Evolutionary conservation across 2,797 vertebrate species (phyloP), one percentile per base, ranked within the genome.

Genomic region (Labeo calbasu): DNA sequence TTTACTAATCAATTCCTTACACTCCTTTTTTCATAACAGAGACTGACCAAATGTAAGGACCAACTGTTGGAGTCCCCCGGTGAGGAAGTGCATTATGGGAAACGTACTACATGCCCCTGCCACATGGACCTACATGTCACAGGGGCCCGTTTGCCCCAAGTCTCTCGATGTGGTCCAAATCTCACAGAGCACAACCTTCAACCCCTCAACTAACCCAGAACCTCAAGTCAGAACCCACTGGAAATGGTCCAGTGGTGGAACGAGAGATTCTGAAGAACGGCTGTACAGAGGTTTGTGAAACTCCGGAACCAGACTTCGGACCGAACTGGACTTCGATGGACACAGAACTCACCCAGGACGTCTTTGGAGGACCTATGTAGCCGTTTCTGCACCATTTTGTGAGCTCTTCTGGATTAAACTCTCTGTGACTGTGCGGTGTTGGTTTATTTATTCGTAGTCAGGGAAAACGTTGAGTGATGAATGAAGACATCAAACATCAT

Each of bases 161-260:
- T 75, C 15, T 40, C 51, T 75, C 55, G 7, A 21, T 63, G 53
- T 53, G 21, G 55, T 53, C 76, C 77, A 51, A 69, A 77, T 81
- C 68, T 82, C 48, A 66, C 77, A 59, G 19, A 87, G 81, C 79
- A 82, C 82, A 85, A 69, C 21, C 55, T 66, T 25, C 57, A 65
- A 46, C 65, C 82, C 63, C 36, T 83, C 19, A 19, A 77, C 73
- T 57, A 83, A 82, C 17, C 40, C 23, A 82, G 43, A 82, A 46
- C 36, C 66, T 46, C 55, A 72, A 66, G 15, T 15, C 69, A 72
- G 8, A 55, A n/a, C 55, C 40, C 32, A 11, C 63, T 25, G 11
- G 25, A 32, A 14, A 10, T 3, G 23, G 40, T 73, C 23, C 57
- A 50, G 36, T 1, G 17, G 23, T 63, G 10, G 48, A 14, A 25